These are phyloP conservation scores for Erebia palarica DNA, from an alignment of 2,888 invertebrate genomes.

Conservation along the genomic window DNA sequence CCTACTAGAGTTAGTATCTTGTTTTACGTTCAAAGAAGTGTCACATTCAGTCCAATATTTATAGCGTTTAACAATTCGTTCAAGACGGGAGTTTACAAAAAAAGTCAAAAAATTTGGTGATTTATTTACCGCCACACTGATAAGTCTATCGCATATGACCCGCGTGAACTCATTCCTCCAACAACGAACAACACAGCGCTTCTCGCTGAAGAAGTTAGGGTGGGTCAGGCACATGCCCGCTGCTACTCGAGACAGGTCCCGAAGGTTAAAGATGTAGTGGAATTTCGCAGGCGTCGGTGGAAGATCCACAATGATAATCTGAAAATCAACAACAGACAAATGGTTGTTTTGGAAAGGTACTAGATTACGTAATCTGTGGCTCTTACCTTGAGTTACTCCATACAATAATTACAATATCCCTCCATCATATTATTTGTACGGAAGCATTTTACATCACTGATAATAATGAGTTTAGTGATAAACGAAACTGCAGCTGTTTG, in stretches of 20 bases:
- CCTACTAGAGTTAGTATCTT: no score
- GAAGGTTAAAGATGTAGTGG: conserved; percentile 96
- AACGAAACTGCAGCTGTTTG: no score
- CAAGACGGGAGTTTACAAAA: neutral
- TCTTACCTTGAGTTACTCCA: no score
- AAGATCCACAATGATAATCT: conserved; percentile 88
- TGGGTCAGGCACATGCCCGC: conserved; percentile 91
- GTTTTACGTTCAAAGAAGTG: no score
- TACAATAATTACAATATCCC: neutral
- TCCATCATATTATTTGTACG: neutral
- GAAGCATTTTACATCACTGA: no score
- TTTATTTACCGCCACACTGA: conserved; percentile 76
- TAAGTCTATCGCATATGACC: conserved; percentile 93
- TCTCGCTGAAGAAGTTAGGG: conserved; percentile 85
- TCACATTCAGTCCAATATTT: no score
- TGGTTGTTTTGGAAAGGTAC: no score
- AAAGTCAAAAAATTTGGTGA: neutral
- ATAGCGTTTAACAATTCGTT: no score
- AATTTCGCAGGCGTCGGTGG: conserved; percentile 97
- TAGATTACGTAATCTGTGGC: no score
- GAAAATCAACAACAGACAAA: conserved; percentile 17
- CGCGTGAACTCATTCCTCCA: conserved; percentile 96
- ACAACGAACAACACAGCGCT: conserved; percentile 88
- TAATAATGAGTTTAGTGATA: no score
- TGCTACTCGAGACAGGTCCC: conserved; percentile 93